Evolutionary conservation across 2,888 invertebrate genomes (phyloP), one percentile per base, ranked within the genome.

Genomic region (Erebia ligea): DNA sequence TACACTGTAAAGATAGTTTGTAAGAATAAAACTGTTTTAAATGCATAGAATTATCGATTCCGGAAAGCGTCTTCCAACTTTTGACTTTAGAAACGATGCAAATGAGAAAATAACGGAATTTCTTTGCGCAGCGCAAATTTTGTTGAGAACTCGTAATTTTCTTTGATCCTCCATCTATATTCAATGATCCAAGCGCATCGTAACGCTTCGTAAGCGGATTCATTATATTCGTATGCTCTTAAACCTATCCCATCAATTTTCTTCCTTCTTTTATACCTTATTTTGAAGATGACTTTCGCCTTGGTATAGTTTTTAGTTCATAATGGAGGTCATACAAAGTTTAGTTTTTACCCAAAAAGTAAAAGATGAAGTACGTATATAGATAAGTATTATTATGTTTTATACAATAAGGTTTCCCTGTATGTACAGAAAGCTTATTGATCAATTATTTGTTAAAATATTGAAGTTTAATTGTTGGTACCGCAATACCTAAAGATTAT

Each of bases 101-200:
- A 89, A 87, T 82, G 82, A 81, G 82, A 81, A 84, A 82, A 79
- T 78, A 81, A 82, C 78, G 81, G 81, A 88, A 87, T 87, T 87
- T 87, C 86, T 87, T 89, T 83, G 86, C 88, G 80, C 84, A 86
- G 89, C 88, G 82, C 85, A 88, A 88, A 89, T 90, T 90, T 90
- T 89, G 88, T 88, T 86, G 87, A 83, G 82, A 80, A 87, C 82
- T 87, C 88, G 89, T 89, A 90, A 91, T 90, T 90, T 91, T 82
- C 88, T 90, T 91, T 91, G 91, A 91, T 90, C 91, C 90, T 89
- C 90, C 90, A 90, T 92, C 89, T 91, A 89, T 91, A 92, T 91
- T 92, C 91, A 92, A 91, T 91, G 91, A 91, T 89, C 88, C 86
- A 84, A 86, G 66, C 66, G 83, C 86, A 86, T 85, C 84, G 87